Percentiles rank a stretch among this genome's conserved stretches.
Conservation (phyloP, 2,113 vertebrate genomes). For the Lutjanus erythropterus region DNA sequence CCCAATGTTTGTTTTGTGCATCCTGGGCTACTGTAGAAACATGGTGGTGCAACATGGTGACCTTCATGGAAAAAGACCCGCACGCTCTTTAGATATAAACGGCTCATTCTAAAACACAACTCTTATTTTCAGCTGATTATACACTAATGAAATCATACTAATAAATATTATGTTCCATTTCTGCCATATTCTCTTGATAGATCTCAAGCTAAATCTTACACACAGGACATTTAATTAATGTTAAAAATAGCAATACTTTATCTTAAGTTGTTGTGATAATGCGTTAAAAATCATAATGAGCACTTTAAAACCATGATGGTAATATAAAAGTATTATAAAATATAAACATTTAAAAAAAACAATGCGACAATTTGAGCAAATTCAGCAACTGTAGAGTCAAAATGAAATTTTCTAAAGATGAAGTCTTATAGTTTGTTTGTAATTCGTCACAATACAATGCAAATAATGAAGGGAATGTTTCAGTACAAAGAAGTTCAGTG, state of each 20-base stretch:
- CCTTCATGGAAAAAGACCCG: too few species aligned
- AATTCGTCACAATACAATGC: background rate
- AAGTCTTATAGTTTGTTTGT: background rate
- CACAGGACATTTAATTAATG: too few species aligned
- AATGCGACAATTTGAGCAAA: background rate
- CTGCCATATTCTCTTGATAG: too few species aligned
- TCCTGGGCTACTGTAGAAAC: too few species aligned
- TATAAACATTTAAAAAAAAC: slow-evolving; percentile 24
- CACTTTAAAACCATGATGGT: background rate
- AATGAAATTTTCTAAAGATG: background rate
- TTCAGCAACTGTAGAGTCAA: background rate
- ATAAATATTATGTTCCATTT: too few species aligned
- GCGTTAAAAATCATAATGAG: background rate
- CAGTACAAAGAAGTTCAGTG: background rate
- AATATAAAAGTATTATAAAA: slow-evolving; percentile 18
- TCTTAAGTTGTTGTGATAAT: background rate
- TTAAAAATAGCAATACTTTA: background rate
- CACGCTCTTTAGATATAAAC: too few species aligned
- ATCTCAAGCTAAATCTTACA: too few species aligned
- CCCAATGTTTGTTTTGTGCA: too few species aligned
- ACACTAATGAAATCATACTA: too few species aligned
- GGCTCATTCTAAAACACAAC: too few species aligned
- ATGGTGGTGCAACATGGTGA: too few species aligned
- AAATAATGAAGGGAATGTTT: slow-evolving; percentile 13
- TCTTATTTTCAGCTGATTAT: too few species aligned